Base-by-base conservation (phyloP, 1,140 invertebrate genomes). In the Drosophila novamexicana region DNA sequence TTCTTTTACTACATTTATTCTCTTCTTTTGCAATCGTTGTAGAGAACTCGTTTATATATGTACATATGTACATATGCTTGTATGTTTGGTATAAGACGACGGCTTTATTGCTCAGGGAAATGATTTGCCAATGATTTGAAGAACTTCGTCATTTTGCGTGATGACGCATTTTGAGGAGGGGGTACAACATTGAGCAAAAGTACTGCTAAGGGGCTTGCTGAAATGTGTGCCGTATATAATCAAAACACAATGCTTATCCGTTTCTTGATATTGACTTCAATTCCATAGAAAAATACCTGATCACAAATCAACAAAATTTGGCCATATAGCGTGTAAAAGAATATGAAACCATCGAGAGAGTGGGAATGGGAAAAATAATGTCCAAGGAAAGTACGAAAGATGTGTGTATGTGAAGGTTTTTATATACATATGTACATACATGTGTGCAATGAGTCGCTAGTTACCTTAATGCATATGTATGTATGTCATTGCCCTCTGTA, bases 361-460 rank as follows among this genome's bases (percentile, higher is more conserved):
- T 22, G 39, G 50, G 29, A 47, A 47, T 2, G 22, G 2, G 9
- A 14, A 18, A 39, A 47, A 47, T 32, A 39, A n/a, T 18, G 36
- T 29, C 34, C 39, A 57, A 71, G n/a, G 22, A 65, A 50, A 56
- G 59, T 57, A 49, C 29, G 10, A 14, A 52, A 52, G 7, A 53
- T 53, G 12, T 47, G n/a, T 14, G 5, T 49, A 29, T 34, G 40
- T 68, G 34, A 56, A 49, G 58, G 44, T 39, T 36, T 69, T 40
- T 70, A 49, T 66, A 36, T 73, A 70, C 56, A 64, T 70, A 49
- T 66, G 29, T 73, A 70, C 52, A 64, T 70, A 70, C 57, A 64
- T 54, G 29, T 79, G 61, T 73, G 56, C 16, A 57, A 1, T 14
- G 7, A 7, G 29, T 14, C 32, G 50, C n/a, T 52, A n/a, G 32